Percentiles rank a stretch among this genome's conserved stretches.
Evolutionary conservation across 2,113 vertebrate genomes (phyloP).

Genomic region (Clupea harengus): DNA sequence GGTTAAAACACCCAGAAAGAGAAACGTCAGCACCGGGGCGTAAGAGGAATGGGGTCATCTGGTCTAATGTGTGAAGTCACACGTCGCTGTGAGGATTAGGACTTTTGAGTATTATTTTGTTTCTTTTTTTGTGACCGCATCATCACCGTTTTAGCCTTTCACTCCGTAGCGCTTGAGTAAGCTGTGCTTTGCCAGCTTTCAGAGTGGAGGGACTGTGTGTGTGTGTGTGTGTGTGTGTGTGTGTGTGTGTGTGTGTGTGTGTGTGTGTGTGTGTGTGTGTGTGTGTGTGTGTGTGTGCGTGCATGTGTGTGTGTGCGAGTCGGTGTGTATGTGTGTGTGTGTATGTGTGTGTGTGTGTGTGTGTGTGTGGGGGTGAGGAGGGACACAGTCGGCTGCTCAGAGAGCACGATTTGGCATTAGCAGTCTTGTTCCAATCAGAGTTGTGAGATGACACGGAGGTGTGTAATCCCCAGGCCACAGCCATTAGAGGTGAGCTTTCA

Average conservation of each 20-base stretch:
- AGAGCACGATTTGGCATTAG: neutral
- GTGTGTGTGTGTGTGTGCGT: neutral
- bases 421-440: neutral
- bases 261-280: neutral
- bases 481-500: conserved; percentile 10
- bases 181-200: neutral
- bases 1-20: neutral
- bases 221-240: neutral
- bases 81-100: neutral
- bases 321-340: neutral
- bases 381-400: neutral
- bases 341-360: neutral
- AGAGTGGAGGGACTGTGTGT: neutral
- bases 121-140: neutral
- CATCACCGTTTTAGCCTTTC: neutral
- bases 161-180: neutral
- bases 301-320: neutral
- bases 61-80: neutral
- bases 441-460: neutral
- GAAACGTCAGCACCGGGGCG: neutral
- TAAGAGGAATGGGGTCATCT: neutral
- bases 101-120: neutral
- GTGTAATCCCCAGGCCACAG: conserved; percentile 9
- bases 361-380: neutral
- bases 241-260: neutral